Percentiles rank a stretch among this genome's conserved stretches.
Evolutionary conservation across 2,888 invertebrate genomes (phyloP).

Genomic region (Hirtodrosophila histrioides): DNA sequence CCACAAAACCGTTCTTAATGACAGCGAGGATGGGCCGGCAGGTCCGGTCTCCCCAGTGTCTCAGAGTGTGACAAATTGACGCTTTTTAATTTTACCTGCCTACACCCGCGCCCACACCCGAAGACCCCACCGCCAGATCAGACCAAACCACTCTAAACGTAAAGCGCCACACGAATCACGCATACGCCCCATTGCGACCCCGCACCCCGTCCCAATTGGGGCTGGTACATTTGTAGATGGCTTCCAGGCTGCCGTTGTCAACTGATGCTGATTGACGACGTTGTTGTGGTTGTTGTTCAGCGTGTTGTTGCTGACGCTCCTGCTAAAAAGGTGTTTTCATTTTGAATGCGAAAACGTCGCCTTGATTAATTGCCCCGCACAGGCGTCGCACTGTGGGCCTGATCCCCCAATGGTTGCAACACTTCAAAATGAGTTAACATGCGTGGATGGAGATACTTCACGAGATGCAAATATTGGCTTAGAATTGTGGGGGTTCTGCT

Average conservation of each 20-base stretch:
- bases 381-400: constrained; percentile 46
- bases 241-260: constrained; percentile 53
- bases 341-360: constrained; percentile 72
- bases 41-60: too few species aligned
- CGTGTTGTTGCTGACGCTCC: constrained; percentile 39
- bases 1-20: constrained; percentile 63
- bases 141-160: constrained; percentile 42
- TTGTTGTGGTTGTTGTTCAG: constrained; percentile 41
- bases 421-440: too few species aligned
- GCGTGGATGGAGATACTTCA: too few species aligned
- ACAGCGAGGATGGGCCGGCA: constrained; percentile 32
- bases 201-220: constrained; percentile 2
- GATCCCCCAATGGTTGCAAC: neutral
- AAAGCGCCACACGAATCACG: constrained; percentile 55
- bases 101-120: neutral
- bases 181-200: constrained; percentile 35
- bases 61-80: constrained; percentile 81
- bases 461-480: too few species aligned
- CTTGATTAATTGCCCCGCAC: constrained; percentile 82
- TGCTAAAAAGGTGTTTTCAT: constrained; percentile 76
- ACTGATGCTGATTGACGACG: constrained; percentile 76
- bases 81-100: constrained; percentile 80
- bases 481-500: too few species aligned
- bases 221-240: constrained; percentile 50
- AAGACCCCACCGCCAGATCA: constrained; percentile 3